These are phyloP conservation scores for Eudyptes chrysolophus DNA, from an alignment of 2,113 vertebrate species.

Conservation along the genomic window DNA sequence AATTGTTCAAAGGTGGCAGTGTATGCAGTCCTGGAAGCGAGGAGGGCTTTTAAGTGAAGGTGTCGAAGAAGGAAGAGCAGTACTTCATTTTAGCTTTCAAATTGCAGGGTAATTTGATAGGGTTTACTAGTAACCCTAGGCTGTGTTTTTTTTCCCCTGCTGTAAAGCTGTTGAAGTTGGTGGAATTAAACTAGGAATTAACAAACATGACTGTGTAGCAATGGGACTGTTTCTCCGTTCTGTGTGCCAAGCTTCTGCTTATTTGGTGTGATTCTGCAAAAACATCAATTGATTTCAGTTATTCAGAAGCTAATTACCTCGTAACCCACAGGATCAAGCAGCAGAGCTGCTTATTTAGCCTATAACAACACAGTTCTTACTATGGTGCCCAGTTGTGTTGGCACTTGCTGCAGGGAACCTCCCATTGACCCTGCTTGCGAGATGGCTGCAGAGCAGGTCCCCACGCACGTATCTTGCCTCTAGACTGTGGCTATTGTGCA, in stretches of 20 bases:
- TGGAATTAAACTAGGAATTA: conserved; percentile 30
- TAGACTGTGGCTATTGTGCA: background rate
- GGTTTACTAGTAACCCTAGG: background rate
- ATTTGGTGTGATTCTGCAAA: conserved; percentile 10
- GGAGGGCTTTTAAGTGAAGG: background rate
- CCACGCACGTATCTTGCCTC: background rate
- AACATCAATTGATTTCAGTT: conserved; percentile 40
- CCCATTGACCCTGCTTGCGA: background rate
- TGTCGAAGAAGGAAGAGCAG: background rate
- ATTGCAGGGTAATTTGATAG: background rate
- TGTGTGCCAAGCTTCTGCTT: conserved; percentile 4
- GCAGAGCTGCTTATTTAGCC: conserved; percentile 9
- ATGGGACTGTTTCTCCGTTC: background rate
- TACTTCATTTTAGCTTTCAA: background rate
- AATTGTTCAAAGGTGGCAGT: background rate
- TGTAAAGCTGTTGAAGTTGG: background rate
- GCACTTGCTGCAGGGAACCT: background rate
- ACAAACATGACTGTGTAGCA: background rate
- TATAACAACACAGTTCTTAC: background rate
- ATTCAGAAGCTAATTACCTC: conserved; percentile 35
- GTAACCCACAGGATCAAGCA: conserved; percentile 3
- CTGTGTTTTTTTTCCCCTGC: background rate
- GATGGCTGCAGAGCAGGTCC: background rate
- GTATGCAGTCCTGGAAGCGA: background rate
- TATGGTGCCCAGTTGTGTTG: background rate